Evolutionary conservation across 2,797 vertebrate species (phyloP).

Genomic region (Varecia variegata): DNA sequence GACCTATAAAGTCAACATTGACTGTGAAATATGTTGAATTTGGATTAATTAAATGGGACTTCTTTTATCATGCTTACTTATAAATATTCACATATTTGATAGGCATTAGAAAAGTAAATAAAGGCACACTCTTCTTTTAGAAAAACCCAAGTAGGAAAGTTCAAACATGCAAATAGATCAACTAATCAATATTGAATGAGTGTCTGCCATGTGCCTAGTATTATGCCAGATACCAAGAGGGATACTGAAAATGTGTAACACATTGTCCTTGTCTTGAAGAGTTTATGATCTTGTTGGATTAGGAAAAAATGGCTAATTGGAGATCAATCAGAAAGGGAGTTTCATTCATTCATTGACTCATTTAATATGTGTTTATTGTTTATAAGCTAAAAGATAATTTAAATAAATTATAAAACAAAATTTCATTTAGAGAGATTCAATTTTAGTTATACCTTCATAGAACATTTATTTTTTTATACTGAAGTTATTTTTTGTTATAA

Average conservation of each 20-base stretch:
- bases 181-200: background rate
- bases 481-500: background rate
- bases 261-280: background rate
- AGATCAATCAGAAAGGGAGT: constrained; percentile 17
- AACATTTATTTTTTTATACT: background rate
- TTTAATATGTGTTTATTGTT: background rate
- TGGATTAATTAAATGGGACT: constrained; percentile 44
- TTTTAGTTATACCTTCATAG: background rate
- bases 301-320: background rate
- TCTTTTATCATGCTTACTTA: constrained; percentile 28
- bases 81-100: constrained; percentile 33
- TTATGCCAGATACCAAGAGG: background rate
- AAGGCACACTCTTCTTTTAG: constrained; percentile 18
- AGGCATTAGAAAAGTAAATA: constrained; percentile 29
- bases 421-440: constrained; percentile 23
- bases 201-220: background rate
- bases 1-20: constrained; percentile 31
- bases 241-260: background rate
- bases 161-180: constrained; percentile 9
- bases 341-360: constrained; percentile 8
- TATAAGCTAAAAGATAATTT: constrained; percentile 42
- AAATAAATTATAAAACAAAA: constrained; percentile 2
- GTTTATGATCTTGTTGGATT: background rate
- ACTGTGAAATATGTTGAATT: constrained; percentile 45
- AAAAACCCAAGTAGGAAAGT: constrained; percentile 36